Evolutionary conservation across 2,113 vertebrate genomes (phyloP), one percentile per base, ranked within the genome.

Genomic region (Neodon shergylaensis): DNA sequence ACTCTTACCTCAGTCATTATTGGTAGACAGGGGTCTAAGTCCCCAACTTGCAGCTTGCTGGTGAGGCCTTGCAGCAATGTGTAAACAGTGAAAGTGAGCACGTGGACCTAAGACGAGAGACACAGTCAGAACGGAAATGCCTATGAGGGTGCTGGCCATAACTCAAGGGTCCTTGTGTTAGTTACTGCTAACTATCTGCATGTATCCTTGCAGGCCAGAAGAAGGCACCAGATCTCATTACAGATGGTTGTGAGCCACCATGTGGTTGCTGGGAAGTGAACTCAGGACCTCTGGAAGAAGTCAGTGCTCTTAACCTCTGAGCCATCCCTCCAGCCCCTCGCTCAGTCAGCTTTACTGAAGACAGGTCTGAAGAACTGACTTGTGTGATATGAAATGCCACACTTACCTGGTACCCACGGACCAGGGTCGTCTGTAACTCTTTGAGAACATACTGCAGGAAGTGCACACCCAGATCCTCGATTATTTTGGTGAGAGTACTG

Each of bases 351-450:
- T 72, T 89, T 65, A 79, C 66, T 68, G 7, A 87, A 85, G 47
- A 73, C 0, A 73, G 44, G 7, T 10, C 5, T 17, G 17, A 54
- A 84, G 44, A 31, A 70, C 8, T 33, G 61, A 84, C 49, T 33
- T 13, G 5, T 33, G 66, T 68, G 66, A 0, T 13, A 68, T 33
- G 28, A 68, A 68, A 86, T 33, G 3, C 54, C 61, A 9, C 84
- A 21, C 42, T 52, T 98, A 99, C 99, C 99, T 99, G 99, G 95
- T 99, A 99, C 6, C 99, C 99, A 84, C 99, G 99, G 79, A 99
- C 98, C 5, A 99, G 99, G 0, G 99, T 96, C 0, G 98, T 98
- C 88, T 99, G 98, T 98, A 99, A 99, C 96, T 99, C 99, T 96
- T 98, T 99, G 84, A 99, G 98, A 93, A 99, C 92, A 85, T 99